Percentiles rank a stretch among this genome's conserved stretches.
Evolutionary conservation across 1,140 invertebrate genomes (phyloP).

Genomic region (Danaus melanippus): DNA sequence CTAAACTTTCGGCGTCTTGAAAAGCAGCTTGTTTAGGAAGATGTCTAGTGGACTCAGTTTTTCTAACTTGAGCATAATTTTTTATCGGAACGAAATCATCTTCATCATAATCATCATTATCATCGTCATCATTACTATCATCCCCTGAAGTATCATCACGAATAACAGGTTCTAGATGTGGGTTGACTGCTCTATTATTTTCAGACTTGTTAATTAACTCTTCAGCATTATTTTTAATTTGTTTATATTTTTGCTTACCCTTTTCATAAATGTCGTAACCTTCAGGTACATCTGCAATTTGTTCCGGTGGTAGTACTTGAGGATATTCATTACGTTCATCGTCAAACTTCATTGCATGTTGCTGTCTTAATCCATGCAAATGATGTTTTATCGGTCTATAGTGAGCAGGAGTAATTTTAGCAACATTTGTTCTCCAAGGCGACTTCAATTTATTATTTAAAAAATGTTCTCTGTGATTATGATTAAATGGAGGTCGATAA

Average conservation of each 20-base stretch:
- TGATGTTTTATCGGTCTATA: constrained; percentile 60
- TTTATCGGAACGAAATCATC: constrained; percentile 77
- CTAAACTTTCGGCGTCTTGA: constrained; percentile 71
- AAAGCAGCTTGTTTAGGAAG: constrained; percentile 74
- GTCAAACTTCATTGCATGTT: constrained; percentile 61
- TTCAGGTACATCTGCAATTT: constrained; percentile 40
- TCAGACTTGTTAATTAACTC: constrained; percentile 50
- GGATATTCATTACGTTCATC: constrained; percentile 66
- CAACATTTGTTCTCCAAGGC: constrained; percentile 56
- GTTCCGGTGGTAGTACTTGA: constrained; percentile 35
- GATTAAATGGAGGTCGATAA: constrained; percentile 36
- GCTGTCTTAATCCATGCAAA: constrained; percentile 47
- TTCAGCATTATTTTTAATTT: constrained; percentile 53
- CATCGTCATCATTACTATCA: constrained; percentile 19
- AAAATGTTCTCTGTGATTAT: constrained; percentile 34
- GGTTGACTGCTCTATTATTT: constrained; percentile 40
- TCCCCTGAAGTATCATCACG: constrained; percentile 4
- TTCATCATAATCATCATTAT: constrained; percentile 30
- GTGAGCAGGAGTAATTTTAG: constrained; percentile 58
- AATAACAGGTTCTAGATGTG: constrained; percentile 47
- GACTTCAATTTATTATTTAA: constrained; percentile 58
- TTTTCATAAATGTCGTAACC: constrained; percentile 66
- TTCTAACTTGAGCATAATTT: constrained; percentile 79
- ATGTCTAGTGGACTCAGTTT: constrained; percentile 74
- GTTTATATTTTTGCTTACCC: constrained; percentile 50